A percentile compares a stretch with the other conserved stretches of the same genome.
phyloP scores from a whole-genome alignment of 2,888 invertebrate species.

The Leucoptera coffeella region DNA sequence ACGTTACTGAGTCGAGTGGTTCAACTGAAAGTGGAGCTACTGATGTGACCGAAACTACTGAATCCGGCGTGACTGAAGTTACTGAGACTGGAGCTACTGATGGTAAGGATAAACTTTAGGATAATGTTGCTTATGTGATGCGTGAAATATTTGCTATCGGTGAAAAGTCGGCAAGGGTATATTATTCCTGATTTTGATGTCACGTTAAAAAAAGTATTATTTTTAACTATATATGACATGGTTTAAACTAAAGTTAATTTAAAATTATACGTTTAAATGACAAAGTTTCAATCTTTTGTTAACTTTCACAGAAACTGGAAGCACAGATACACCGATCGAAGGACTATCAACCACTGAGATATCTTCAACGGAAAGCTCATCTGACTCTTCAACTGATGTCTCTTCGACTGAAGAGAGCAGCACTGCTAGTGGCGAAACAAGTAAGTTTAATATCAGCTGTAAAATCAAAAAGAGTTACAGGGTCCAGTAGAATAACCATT shows the following conservation, averaged over 20 bases:
- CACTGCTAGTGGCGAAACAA: too few species aligned
- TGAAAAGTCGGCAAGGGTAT: too few species aligned
- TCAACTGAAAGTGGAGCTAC: conserved; percentile 2
- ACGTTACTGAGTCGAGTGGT: conserved; percentile 1
- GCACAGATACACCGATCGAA: conserved; percentile 8
- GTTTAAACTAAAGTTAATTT: too few species aligned
- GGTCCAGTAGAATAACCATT: too few species aligned
- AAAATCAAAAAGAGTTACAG: too few species aligned
- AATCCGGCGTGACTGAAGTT: conserved; percentile 1
- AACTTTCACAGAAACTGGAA: conserved; percentile 7
- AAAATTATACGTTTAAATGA: too few species aligned
- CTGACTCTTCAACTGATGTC: neutral
- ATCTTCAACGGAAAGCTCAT: too few species aligned
- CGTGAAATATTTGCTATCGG: neutral
- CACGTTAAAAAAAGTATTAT: too few species aligned
- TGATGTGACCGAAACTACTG: conserved; percentile 1
- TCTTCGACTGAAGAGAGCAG: conserved; percentile 8
- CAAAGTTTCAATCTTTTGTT: neutral
- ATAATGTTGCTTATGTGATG: neutral
- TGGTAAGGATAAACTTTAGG: too few species aligned
- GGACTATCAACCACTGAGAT: conserved; percentile 7
- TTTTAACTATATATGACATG: too few species aligned
- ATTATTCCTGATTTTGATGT: too few species aligned
- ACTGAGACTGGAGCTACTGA: conserved; percentile 9
- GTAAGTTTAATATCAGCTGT: too few species aligned